phyloP scores from a whole-genome alignment of 2,888 invertebrate species.

The Micoletzkya japonica region DNA sequence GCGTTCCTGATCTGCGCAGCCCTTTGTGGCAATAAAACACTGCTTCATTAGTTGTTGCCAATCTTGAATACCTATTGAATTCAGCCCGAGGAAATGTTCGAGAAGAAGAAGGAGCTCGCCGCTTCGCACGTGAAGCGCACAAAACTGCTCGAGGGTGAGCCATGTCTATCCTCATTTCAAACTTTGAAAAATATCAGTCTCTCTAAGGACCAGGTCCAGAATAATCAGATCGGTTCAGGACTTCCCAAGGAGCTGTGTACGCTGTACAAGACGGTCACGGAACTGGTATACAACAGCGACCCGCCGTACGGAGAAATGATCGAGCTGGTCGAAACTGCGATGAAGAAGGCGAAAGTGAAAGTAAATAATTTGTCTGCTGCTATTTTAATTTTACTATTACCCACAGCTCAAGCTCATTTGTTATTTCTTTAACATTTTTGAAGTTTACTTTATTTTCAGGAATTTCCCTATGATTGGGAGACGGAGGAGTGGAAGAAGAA shows the following conservation, averaged over 20 bases:
- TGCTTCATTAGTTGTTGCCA: no score
- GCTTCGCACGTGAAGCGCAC: not conserved
- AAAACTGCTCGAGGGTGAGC: constrained; percentile 4
- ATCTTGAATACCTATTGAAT: no score
- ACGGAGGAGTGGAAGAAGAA: constrained; percentile 20
- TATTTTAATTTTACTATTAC: not conserved
- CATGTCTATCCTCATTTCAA: no score
- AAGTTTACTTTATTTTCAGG: not conserved
- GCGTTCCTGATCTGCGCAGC: no score
- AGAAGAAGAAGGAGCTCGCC: constrained; percentile 11
- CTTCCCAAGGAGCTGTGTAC: constrained; percentile 11
- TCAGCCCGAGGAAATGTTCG: constrained; percentile 18
- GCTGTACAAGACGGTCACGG: constrained; percentile 13
- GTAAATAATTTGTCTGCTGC: no score
- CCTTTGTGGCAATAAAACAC: no score
- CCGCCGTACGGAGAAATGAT: constrained; percentile 19
- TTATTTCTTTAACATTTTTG: not conserved
- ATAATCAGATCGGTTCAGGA: no score
- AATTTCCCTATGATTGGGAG: constrained; percentile 26
- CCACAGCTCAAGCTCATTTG: not conserved
- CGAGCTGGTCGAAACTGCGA: constrained; percentile 14
- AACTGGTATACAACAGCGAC: constrained; percentile 1
- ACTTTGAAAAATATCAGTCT: not conserved
- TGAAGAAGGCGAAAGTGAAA: constrained; percentile 10
- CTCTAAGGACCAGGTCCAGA: no score